Evolutionary conservation across 1,140 invertebrate genomes (phyloP).

Genomic region (Potamilus streckersoni): DNA sequence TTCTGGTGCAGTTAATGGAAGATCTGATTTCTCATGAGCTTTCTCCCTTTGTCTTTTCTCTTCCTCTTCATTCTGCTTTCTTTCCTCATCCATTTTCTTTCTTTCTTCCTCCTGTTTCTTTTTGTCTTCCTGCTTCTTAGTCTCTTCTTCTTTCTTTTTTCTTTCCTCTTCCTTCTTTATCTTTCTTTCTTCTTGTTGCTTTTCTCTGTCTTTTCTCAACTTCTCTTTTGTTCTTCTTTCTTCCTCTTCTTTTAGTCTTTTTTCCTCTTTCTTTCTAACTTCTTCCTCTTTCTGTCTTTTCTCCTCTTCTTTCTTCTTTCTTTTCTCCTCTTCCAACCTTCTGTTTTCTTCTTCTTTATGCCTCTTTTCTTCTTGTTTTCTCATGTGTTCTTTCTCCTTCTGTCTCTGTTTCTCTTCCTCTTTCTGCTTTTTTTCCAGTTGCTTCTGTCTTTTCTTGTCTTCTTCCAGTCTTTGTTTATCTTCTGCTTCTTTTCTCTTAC

Average conservation of each 20-base stretch:
- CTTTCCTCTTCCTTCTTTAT: conserved; percentile 16
- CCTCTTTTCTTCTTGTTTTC: conserved; percentile 30
- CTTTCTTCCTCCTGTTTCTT: conserved; percentile 7
- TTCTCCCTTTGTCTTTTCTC: conserved; percentile 3
- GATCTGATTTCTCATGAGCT: conserved; percentile 1
- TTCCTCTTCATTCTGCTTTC: conserved; percentile 11
- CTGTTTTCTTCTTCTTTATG: conserved; percentile 31
- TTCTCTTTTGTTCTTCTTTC: conserved; percentile 23
- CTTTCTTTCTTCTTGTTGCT: conserved; percentile 20
- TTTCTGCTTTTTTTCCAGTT: too few relatives aligned
- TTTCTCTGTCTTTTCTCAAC: conserved; percentile 25
- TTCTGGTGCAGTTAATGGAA: background rate
- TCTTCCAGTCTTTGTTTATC: too few relatives aligned
- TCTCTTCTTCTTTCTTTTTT: conserved; percentile 20
- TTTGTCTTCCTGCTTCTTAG: conserved; percentile 19
- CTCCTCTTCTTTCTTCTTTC: conserved; percentile 12
- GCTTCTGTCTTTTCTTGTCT: too few relatives aligned
- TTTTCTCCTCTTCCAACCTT: conserved; percentile 15
- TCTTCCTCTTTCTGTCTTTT: conserved; percentile 15
- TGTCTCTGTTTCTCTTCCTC: conserved; percentile 21
- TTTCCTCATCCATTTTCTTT: conserved; percentile 13
- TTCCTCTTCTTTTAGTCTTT: conserved; percentile 28
- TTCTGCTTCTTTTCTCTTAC: too few relatives aligned
- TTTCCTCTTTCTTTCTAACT: conserved; percentile 5
- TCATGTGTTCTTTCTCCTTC: conserved; percentile 26